Base-by-base conservation (phyloP, 2,113 vertebrate species). In the Cinclus mexicanus region DNA sequence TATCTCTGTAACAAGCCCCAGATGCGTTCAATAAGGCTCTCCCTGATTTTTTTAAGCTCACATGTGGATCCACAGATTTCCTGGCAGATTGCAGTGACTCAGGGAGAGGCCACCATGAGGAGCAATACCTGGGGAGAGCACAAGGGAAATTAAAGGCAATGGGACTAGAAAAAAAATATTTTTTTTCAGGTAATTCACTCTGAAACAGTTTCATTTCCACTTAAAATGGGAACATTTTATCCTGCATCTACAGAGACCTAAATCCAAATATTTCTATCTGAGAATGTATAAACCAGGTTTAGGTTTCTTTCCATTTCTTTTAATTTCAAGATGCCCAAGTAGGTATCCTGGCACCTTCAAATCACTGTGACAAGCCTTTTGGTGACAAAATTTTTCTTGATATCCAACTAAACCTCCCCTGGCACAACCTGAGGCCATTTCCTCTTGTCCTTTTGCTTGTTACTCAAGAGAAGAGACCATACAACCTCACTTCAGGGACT, bases 31-130 rank as follows among this genome's bases (percentile, higher is more conserved):
- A 26, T 60, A 47, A 56, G 74, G 17, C 8, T 70, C 12, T 57
- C 6, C 28, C 19, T 57, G 39, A 41, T 9, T 46, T 67, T 77
- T 31, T 57, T 25, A 84, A 75, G 17, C 17, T 84, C 20, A 10
- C 7, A 9, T 0, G 0, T 47, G 74, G 26, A 68, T 11, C 16
- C 52, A 21, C 3, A 63, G 39, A 12, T 44, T 16, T 89, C 47
- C 46, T 47, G 15, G 21, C 19, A 47, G 3, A n/a, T 10, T 63
- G 5, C 9, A 63, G 26, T n/a, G 65, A 53, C 17, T 28, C 41
- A 21, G 12, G 52, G 18, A 90, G 26, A 67, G 12, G 31, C 6
- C 1, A 3, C 16, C 12, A 20, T 0, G 1, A 16, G 4, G 11
- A 49, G 24, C 23, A 67, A 8, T 42, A 59, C 56, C 9, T 39